Evolutionary conservation across 2,888 invertebrate species (phyloP), one percentile per base, ranked within the genome.

Genomic region (Drosophila leonis): DNA sequence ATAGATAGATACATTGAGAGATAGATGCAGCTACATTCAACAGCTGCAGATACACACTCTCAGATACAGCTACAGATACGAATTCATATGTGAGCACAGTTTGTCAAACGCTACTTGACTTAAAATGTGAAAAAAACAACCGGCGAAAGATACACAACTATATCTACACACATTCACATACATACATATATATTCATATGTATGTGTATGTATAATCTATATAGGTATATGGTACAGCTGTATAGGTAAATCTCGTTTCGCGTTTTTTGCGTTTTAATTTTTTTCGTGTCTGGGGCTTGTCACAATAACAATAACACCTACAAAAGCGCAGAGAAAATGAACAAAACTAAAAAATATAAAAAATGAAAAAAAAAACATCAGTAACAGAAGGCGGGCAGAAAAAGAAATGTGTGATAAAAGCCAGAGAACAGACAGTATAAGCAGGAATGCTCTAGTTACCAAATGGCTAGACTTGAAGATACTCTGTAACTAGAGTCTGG

Each of bases 211-310:
- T 35, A 46, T 37, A 27, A 33, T 49, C 31, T 49, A 18, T 18
- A 37, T 46, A 46, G 41, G 31, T 31, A 42, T 56, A 8, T 39
- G 4, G 27, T 12, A 9, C 41, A 15, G 8, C 6, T 56, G 55
- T 56, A 71, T 83, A 75, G 82, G 75, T 72, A 82, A 88, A 88
- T 88, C 82, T 85, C 66, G 83, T 71, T 87, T 75, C 65, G 62
- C 65, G 52, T 51, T 72, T 80, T 71, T 70, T 76, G 72, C 80
- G 80, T 70, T 75, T 83, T 69, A 69, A 39, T 65, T 69, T 80
- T 68, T 65, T 64, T 78, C 39, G 46, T 60, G 72, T 83, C 76
- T 64, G 87, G 75, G 66, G 82, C 82, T 82, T 81, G 84, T 71
- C 83, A 51, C 66, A 80, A 73, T 35, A 72, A 44, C 48, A 78